These are phyloP conservation scores for Drosophila fungiperda DNA, from an alignment of 2,888 invertebrate species.

Conservation along the genomic window DNA sequence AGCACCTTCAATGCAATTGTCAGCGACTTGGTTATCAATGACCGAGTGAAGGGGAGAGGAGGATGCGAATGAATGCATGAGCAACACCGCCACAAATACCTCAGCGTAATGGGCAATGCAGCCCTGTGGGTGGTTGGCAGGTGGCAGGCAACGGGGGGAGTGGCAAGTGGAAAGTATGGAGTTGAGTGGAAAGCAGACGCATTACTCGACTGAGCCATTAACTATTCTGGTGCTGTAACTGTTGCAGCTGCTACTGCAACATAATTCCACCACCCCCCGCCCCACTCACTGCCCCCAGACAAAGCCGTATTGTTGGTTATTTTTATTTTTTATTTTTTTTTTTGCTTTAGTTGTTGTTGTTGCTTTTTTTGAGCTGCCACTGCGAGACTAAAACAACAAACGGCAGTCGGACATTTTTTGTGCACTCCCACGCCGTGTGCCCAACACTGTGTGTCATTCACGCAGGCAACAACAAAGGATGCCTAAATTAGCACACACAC, in stretches of 20 bases:
- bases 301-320: slow-evolving; percentile 61
- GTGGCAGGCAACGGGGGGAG: background rate
- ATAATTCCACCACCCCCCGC: background rate
- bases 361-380: slow-evolving; percentile 29
- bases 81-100: slow-evolving; percentile 34
- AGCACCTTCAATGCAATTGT: background rate
- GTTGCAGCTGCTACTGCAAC: slow-evolving; percentile 51
- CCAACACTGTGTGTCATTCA: slow-evolving; percentile 50
- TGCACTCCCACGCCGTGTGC: slow-evolving; percentile 25
- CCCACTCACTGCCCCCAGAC: slow-evolving; percentile 43
- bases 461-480: slow-evolving; percentile 62
- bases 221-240: slow-evolving; percentile 46
- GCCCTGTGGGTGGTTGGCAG: background rate
- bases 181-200: slow-evolving; percentile 15
- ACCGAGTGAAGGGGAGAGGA: slow-evolving; percentile 33
- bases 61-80: slow-evolving; percentile 54
- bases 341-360: background rate
- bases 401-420: slow-evolving; percentile 55
- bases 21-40: slow-evolving; percentile 28
- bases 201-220: slow-evolving; percentile 48
- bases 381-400: slow-evolving; percentile 53
- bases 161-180: background rate
- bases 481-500: slow-evolving; percentile 70
- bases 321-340: slow-evolving; percentile 29
- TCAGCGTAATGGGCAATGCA: slow-evolving; percentile 31